Base-by-base conservation (phyloP, 1,140 invertebrate species). In the Aphaenogaster floridana region DNA sequence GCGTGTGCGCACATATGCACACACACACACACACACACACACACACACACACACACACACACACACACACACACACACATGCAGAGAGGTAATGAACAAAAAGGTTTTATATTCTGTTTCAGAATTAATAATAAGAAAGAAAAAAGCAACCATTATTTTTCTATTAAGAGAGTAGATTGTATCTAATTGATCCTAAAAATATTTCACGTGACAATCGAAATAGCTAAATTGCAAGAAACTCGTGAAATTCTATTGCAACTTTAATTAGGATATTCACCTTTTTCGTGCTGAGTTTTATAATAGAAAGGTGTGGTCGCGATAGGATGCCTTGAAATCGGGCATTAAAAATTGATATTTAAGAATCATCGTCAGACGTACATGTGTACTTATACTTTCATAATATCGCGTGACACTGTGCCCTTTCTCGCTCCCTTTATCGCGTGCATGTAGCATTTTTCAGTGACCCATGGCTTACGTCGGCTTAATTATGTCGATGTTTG, bases 271-370 rank as follows among this genome's bases (percentile, higher is more conserved):
- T 39, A 69, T 61, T 54, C 48, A 15, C 21, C 36, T 6, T 36
- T 45, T 69, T 54, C 15, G 8, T 13, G 69, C n/a, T 17, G n/a
- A 36, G 6, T 48, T 86, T 64, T 15, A 15, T 11, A 3, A 21
- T 28, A 17, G 34, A 57, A 36, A 88, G 77, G 45, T 45, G 77
- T 48, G 68, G 85, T 34, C 36, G 21, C 15, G 34, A 21, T 42
- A 57, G 28, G 21, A 28, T 48, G 45, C 52, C 45, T 77, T 61
- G 54, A 77, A 83, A 87, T 83, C 45, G 34, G 34, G 50, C 78
- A 64, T 77, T 84, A 78, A 86, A 79, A 78, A 89, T 48, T 88
- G 68, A 88, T 88, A 86, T 88, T 88, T 74, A 79, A 85, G 52
- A 77, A 88, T 36, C 45, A 71, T 13, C 34, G 50, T 9, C 15